A percentile compares a stretch with the other conserved stretches of the same genome.
Conservation (phyloP, 2,888 invertebrate genomes). For the Drosophila demipolita region DNA sequence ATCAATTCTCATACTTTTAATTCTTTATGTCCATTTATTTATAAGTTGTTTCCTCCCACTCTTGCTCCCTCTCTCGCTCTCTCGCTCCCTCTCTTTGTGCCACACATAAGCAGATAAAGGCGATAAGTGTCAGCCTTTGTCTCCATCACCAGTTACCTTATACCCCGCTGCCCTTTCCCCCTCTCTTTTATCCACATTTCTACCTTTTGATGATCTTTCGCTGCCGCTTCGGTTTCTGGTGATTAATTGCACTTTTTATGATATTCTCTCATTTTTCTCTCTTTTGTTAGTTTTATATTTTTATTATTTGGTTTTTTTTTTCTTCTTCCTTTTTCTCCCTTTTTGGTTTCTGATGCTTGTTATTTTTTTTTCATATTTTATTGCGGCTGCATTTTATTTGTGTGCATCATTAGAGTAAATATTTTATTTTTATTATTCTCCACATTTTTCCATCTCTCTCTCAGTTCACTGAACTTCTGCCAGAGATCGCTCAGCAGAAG, state of each 20-base stretch:
- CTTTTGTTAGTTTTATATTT: conserved; percentile 11
- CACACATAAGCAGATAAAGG: conserved; percentile 69
- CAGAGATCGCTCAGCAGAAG: conserved; percentile 21
- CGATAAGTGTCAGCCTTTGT: conserved; percentile 76
- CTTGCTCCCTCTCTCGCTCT: neutral
- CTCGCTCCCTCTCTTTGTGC: conserved; percentile 10
- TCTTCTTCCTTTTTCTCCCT: neutral
- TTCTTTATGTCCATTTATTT: conserved; percentile 64
- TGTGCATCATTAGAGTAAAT: conserved; percentile 55
- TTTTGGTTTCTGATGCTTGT: conserved; percentile 1
- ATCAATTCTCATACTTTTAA: conserved; percentile 71
- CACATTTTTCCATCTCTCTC: conserved; percentile 1
- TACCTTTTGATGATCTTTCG: conserved; percentile 24
- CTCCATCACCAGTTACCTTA: conserved; percentile 26
- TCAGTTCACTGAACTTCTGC: conserved; percentile 66
- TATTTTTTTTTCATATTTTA: conserved; percentile 47
- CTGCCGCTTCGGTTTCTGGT: conserved; percentile 49
- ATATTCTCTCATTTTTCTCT: conserved; percentile 52
- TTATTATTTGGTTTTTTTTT: neutral
- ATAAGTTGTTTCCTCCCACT: conserved; percentile 20
- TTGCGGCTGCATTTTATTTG: conserved; percentile 43
- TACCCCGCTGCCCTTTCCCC: neutral
- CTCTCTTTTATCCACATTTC: neutral
- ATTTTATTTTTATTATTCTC: conserved; percentile 45
- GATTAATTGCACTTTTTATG: conserved; percentile 63